Conservation (phyloP, 2,113 vertebrate genomes). For the Ellobius talpinus region DNA sequence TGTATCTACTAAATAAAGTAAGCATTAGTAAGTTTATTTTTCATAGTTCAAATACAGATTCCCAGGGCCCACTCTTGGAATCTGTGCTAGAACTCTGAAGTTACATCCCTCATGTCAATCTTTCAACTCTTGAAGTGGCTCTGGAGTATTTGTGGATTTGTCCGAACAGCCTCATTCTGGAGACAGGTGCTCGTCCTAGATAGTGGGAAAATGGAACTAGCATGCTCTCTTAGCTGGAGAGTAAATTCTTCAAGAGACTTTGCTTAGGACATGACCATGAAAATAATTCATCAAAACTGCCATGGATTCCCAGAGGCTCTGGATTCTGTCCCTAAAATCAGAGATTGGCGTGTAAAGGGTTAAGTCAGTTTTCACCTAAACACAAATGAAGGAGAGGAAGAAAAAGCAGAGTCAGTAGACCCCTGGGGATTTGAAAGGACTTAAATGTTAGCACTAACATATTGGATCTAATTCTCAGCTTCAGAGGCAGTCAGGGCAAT, state of each 20-base stretch:
- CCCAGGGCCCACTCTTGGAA: not conserved
- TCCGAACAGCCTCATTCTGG: not conserved
- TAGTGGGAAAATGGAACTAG: not conserved
- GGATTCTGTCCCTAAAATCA: not conserved
- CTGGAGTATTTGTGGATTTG: not conserved
- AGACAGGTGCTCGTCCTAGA: not conserved
- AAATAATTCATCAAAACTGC: not conserved
- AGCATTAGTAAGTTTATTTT: not conserved
- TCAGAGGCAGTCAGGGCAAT: slow-evolving; percentile 71
- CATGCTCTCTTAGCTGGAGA: not conserved
- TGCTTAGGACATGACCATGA: not conserved
- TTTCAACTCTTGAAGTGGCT: not conserved
- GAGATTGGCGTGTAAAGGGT: slow-evolving; percentile 45
- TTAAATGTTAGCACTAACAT: slow-evolving; percentile 80
- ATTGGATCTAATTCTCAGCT: slow-evolving; percentile 78
- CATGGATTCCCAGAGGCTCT: not conserved
- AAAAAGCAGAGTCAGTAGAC: slow-evolving; percentile 40
- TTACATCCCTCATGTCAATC: not conserved
- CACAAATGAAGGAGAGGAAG: slow-evolving; percentile 59
- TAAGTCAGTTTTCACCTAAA: slow-evolving; percentile 67
- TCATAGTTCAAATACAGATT: not conserved
- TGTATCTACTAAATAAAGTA: not conserved
- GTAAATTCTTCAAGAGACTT: not conserved
- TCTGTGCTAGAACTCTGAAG: not conserved
- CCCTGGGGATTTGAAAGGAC: slow-evolving; percentile 71